Evolutionary conservation across 2,888 invertebrate species (phyloP).

Genomic region (Machimus rusticus): DNA sequence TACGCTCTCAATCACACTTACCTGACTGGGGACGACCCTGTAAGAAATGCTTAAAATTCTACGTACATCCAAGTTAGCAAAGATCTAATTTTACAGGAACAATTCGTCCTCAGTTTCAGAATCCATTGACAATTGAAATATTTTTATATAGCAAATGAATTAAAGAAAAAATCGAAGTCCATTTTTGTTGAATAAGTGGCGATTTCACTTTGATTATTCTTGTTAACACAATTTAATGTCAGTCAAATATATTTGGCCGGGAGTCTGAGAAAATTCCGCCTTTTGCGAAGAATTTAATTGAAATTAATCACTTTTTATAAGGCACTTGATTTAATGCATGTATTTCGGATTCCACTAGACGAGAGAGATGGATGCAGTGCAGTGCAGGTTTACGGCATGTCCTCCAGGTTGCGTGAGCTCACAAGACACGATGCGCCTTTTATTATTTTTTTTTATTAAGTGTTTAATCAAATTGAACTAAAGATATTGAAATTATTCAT

Average conservation of each 20-base stretch:
- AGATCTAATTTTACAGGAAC: conserved; percentile 27
- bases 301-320: conserved; percentile 6
- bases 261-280: conserved; percentile 51
- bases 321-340: conserved; percentile 31
- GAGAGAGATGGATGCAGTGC: not conserved
- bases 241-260: conserved; percentile 63
- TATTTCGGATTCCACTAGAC: conserved; percentile 13
- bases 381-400: not conserved
- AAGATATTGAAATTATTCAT: not conserved
- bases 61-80: not conserved
- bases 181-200: conserved; percentile 56
- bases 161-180: conserved; percentile 62
- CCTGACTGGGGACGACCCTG: conserved; percentile 8
- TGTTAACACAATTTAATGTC: conserved; percentile 51
- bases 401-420: conserved; percentile 6
- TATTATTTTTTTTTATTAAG: not conserved
- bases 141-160: conserved; percentile 44
- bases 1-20: conserved; percentile 12
- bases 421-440: not conserved
- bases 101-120: not conserved
- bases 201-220: conserved; percentile 8
- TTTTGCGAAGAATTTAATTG: not conserved
- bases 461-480: not conserved
- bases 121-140: conserved; percentile 19
- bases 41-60: conserved; percentile 24